A percentile compares a stretch with the other conserved stretches of the same genome.
Evolutionary conservation across 2,797 vertebrate genomes (phyloP).

Genomic region (Karalla daura): DNA sequence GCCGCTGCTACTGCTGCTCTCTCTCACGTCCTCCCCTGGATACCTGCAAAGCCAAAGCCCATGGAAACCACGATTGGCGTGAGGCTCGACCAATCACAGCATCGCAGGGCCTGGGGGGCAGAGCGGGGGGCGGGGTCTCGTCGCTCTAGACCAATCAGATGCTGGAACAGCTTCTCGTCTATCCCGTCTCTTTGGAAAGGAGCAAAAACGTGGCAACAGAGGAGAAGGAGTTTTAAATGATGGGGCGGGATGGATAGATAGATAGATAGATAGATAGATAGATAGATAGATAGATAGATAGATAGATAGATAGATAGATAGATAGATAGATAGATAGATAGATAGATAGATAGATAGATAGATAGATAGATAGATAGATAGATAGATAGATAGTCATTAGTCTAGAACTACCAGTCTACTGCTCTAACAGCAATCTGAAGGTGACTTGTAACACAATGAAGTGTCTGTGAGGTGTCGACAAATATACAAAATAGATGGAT

Average conservation of each 20-base stretch:
- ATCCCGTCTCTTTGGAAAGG: constrained; percentile 31
- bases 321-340: too few relatives aligned
- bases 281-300: not conserved
- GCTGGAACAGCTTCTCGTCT: constrained; percentile 5
- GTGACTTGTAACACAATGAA: too few relatives aligned
- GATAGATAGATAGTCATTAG: too few relatives aligned
- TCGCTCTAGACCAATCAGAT: constrained; percentile 42
- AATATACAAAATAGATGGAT: too few relatives aligned
- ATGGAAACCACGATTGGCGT: constrained; percentile 47
- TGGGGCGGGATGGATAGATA: constrained; percentile 17
- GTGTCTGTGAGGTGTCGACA: too few relatives aligned
- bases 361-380: too few relatives aligned
- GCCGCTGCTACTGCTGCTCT: too few relatives aligned
- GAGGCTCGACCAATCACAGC: constrained; percentile 13
- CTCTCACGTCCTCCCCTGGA: constrained; percentile 54
- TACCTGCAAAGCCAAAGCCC: constrained; percentile 53
- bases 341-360: too few relatives aligned
- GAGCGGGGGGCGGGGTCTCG: not conserved
- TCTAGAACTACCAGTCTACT: too few relatives aligned
- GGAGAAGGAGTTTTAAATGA: constrained; percentile 31
- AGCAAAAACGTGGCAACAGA: constrained; percentile 68
- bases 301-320: too few relatives aligned
- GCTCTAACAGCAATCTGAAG: too few relatives aligned
- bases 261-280: not conserved
- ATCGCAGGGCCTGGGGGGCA: accelerated